Base-by-base conservation (phyloP, 2,113 vertebrate species). In the Cynopterus brachyotis region DNA sequence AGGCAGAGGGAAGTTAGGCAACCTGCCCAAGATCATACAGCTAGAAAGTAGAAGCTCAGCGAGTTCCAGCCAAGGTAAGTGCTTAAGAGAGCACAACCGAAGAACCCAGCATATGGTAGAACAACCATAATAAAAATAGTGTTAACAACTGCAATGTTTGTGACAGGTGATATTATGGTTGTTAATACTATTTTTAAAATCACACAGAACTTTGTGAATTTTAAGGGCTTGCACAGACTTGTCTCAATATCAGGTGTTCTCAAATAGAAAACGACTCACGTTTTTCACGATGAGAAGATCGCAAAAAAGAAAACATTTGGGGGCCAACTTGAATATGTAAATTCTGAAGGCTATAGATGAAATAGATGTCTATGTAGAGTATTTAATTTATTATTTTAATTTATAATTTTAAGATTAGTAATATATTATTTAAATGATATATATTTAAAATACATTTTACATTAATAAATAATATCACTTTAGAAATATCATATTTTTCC, bases 241-340 rank as follows among this genome's bases (percentile, higher is more conserved):
- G 32, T 32, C 42, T 85, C 50, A 17, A 0, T 32, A 28, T 53
- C 62, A 40, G 7, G 24, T 70, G 45, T 37, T 32, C 42, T 10
- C 66, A 20, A 47, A 47, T 50, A 26, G 26, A 95, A 92, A 47
- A 16, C 3, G 45, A 81, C 28, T 85, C 37, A 28, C 13, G 9
- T 64, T 92, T 94, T 78, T 78, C 80, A 93, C 20, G 84, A 11
- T n/a, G 6, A 90, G 72, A 94, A 40, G 24, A 60, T 50, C 78
- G n/a, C 62, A 72, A 45, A 76, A 89, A 50, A 32, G 12, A 66
- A 92, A 89, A 69, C 35, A 78, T 91, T 67, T 35, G 35, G 35
- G 53, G 13, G 8, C 32, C 17, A 37, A 55, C 45, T 66, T 30
- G 30, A 62, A 82, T 89, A 59, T 69, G 30, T 45, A 83, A 37